Conservation (phyloP, 2,113 vertebrate species). For the Engystomops pustulosus region DNA sequence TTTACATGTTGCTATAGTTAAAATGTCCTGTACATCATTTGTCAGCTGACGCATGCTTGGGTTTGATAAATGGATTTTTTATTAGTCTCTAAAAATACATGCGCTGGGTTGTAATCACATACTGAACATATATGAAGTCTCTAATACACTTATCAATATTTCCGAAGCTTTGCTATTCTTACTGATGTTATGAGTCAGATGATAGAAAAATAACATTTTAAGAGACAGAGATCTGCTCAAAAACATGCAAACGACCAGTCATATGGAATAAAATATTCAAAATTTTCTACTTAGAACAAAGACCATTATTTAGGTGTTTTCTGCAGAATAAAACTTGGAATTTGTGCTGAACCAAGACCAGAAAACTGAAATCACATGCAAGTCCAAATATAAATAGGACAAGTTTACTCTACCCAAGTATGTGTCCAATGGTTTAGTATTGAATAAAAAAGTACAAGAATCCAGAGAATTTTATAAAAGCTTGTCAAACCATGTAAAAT, state of each 20-base stretch:
- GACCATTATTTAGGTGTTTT: conserved; percentile 41
- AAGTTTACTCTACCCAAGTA: too few relatives aligned
- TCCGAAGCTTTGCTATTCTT: background rate
- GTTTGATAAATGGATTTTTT: conserved; percentile 42
- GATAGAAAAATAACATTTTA: background rate
- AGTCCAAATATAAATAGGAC: background rate
- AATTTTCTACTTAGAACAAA: conserved; percentile 32
- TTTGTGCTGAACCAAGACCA: background rate
- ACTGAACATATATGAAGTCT: background rate
- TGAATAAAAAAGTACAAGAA: too few relatives aligned
- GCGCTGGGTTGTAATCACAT: background rate
- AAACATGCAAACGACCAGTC: background rate
- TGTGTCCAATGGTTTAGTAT: too few relatives aligned
- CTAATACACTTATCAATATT: background rate
- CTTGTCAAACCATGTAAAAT: too few relatives aligned
- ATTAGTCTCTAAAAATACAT: conserved; percentile 21
- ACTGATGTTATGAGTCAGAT: background rate
- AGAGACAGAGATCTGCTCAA: background rate
- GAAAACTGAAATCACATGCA: conserved; percentile 2
- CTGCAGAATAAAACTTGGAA: conserved; percentile 15
- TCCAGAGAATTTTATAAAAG: too few relatives aligned
- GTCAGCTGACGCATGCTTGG: conserved; percentile 8
- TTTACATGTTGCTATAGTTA: conserved; percentile 39
- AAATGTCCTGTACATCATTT: conserved; percentile 22
- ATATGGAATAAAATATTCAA: conserved; percentile 37